Conservation (phyloP, 2,113 vertebrate genomes). For the Felis catus region DNA sequence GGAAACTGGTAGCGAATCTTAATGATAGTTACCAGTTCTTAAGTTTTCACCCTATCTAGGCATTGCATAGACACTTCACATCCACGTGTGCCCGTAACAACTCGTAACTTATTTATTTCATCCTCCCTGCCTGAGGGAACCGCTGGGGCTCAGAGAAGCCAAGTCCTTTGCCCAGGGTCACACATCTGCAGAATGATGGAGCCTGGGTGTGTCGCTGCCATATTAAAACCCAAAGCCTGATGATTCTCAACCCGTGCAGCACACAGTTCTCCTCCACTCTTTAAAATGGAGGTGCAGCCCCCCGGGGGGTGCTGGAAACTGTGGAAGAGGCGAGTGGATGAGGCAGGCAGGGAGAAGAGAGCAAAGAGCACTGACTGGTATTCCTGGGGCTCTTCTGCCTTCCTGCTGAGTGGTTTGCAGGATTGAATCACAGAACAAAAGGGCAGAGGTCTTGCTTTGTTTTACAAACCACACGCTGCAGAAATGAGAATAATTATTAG, state of each 20-base stretch:
- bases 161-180: background rate
- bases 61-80: background rate
- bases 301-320: fast-evolving
- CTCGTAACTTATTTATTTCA: background rate
- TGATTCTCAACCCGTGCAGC: background rate
- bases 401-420: background rate
- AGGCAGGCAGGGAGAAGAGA: background rate
- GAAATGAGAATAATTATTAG: constrained; percentile 64
- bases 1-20: background rate
- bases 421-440: constrained; percentile 65
- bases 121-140: background rate
- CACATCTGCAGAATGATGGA: background rate
- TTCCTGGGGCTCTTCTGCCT: background rate
- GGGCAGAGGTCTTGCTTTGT: constrained; percentile 52
- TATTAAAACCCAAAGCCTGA: background rate
- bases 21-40: background rate
- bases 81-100: background rate
- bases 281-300: background rate
- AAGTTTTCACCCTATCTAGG: background rate
- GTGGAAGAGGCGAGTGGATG: background rate
- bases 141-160: background rate
- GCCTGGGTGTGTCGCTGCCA: background rate
- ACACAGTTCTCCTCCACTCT: background rate
- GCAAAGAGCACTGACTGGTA: background rate
- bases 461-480: constrained; percentile 31